Conservation (phyloP, 2,113 vertebrate species). For the Scophthalmus maximus region DNA sequence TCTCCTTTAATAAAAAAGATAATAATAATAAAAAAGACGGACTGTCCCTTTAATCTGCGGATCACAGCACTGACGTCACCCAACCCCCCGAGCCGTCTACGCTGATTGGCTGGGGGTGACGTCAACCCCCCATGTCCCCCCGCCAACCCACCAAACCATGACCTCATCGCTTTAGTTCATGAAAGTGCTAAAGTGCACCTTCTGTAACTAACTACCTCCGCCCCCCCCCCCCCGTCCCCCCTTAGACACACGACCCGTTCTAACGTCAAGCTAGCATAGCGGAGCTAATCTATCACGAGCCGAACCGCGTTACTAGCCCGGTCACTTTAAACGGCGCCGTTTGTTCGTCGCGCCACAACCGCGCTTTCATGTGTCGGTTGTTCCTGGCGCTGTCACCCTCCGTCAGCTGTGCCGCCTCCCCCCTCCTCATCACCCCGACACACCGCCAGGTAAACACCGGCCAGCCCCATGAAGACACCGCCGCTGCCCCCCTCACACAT, state of each 20-base stretch:
- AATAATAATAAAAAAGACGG: no score
- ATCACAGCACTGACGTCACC: constrained; percentile 87
- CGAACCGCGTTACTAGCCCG: no score
- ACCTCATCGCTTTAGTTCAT: constrained; percentile 90
- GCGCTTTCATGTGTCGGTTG: constrained; percentile 39
- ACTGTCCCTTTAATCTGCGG: constrained; percentile 81
- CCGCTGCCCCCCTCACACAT: constrained; percentile 47
- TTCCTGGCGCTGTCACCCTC: constrained; percentile 68
- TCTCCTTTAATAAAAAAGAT: constrained; percentile 74
- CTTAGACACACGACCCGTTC: constrained; percentile 17
- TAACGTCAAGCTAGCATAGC: constrained; percentile 20
- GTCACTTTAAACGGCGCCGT: constrained; percentile 3
- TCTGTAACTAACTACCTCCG: constrained; percentile 70
- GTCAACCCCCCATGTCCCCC: constrained; percentile 88
- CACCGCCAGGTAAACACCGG: constrained; percentile 73
- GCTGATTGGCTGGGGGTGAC: constrained; percentile 93
- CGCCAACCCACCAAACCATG: constrained; percentile 84
- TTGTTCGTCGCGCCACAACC: constrained; percentile 1
- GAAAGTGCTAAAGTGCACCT: constrained; percentile 86
- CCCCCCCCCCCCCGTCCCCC: constrained; percentile 8
- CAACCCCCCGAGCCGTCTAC: constrained; percentile 76
- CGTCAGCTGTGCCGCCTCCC: constrained; percentile 55
- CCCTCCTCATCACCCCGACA: constrained; percentile 11
- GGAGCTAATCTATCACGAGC: constrained; percentile 37
- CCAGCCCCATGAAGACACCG: constrained; percentile 56